Conservation (phyloP, 2,113 vertebrate genomes). For the Promerops cafer region DNA sequence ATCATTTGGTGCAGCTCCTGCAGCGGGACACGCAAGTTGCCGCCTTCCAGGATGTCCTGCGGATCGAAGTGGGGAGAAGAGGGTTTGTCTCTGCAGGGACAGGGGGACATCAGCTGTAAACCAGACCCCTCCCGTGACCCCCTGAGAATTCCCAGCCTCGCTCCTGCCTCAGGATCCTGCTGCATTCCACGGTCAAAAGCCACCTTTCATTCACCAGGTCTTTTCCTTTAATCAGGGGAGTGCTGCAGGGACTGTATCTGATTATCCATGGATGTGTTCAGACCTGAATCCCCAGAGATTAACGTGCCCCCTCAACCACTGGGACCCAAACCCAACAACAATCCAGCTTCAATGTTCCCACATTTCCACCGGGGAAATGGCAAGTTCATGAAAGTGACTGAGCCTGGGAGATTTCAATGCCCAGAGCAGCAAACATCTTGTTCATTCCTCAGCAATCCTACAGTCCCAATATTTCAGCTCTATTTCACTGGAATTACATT, state of each 20-base stretch:
- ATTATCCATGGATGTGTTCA: not conserved
- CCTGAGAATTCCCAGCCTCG: not conserved
- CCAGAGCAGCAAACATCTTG: not conserved
- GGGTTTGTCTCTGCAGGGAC: not conserved
- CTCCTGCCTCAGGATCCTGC: not conserved
- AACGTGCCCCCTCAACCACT: fast-evolving
- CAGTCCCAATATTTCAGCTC: not conserved
- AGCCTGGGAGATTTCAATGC: not conserved
- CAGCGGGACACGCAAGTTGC: slow-evolving; percentile 86
- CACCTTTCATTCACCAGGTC: fast-evolving
- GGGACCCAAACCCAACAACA: not conserved
- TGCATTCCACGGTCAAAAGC: not conserved
- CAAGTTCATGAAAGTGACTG: not conserved
- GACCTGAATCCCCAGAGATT: not conserved
- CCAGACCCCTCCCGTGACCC: fast-evolving
- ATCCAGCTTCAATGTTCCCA: not conserved
- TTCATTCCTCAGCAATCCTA: not conserved
- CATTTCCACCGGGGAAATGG: not conserved
- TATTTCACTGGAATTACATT: not conserved
- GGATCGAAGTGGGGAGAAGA: not conserved
- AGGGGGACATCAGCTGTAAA: fast-evolving
- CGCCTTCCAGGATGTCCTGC: slow-evolving; percentile 93
- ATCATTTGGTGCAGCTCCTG: slow-evolving; percentile 99
- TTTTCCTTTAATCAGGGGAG: not conserved
- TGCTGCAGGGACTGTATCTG: not conserved